Percentiles rank a stretch among this genome's conserved stretches.
Conservation (phyloP, 2,888 invertebrate species). For the Macropis europaea region DNA sequence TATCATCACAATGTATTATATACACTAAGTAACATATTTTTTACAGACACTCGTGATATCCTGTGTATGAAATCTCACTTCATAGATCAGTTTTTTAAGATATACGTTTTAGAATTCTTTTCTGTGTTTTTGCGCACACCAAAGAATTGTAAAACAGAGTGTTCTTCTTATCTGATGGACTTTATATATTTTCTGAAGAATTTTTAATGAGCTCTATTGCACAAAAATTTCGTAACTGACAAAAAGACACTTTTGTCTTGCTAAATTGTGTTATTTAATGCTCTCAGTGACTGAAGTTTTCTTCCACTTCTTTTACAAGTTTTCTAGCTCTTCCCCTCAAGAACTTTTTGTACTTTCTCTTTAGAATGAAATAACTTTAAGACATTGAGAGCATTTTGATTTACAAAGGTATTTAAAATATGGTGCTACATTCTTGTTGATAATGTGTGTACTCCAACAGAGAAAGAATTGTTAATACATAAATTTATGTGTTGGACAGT, state of each 20-base stretch:
- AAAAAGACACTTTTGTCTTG: slow-evolving; percentile 21
- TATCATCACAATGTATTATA: slow-evolving; percentile 23
- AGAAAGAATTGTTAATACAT: slow-evolving; percentile 20
- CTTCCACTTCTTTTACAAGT: background rate
- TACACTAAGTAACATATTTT: slow-evolving; percentile 41
- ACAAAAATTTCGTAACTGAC: slow-evolving; percentile 23
- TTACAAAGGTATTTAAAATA: slow-evolving; percentile 31
- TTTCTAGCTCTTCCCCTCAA: background rate
- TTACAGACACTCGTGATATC: slow-evolving; percentile 32
- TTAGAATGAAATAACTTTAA: slow-evolving; percentile 10
- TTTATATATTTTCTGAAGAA: slow-evolving; percentile 50
- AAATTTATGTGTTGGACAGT: slow-evolving; percentile 31
- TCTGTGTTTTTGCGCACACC: slow-evolving; percentile 9
- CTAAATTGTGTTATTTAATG: slow-evolving; percentile 20
- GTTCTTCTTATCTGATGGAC: slow-evolving; percentile 33
- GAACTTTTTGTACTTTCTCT: background rate
- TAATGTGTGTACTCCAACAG: slow-evolving; percentile 30
- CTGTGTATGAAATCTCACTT: slow-evolving; percentile 41
- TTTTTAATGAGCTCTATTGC: slow-evolving; percentile 35
- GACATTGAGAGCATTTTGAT: slow-evolving; percentile 35
- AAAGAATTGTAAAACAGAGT: slow-evolving; percentile 37
- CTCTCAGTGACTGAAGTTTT: slow-evolving; percentile 21
- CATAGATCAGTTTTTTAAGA: slow-evolving; percentile 34
- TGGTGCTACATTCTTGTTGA: slow-evolving; percentile 48
- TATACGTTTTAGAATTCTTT: slow-evolving; percentile 40